These are phyloP conservation scores for Scaptomyza caliginosa DNA, from an alignment of 2,888 invertebrate genomes.

Conservation along the genomic window DNA sequence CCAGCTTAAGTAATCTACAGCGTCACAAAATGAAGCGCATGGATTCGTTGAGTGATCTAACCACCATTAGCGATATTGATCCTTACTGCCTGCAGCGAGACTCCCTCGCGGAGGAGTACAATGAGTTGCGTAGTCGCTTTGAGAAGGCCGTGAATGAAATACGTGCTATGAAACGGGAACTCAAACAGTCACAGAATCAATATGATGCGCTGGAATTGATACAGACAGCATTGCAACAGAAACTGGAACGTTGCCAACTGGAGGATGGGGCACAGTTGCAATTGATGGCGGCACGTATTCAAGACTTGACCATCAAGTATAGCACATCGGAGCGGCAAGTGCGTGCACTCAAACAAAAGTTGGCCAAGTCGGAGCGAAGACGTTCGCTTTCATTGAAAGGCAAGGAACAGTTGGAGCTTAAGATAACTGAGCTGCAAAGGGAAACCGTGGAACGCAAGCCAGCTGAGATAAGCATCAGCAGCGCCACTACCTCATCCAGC, in stretches of 20 bases:
- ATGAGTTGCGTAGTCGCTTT: slow-evolving; percentile 90
- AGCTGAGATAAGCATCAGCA: slow-evolving; percentile 86
- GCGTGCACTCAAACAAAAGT: slow-evolving; percentile 90
- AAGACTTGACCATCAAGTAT: slow-evolving; percentile 92
- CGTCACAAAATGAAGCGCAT: slow-evolving; percentile 86
- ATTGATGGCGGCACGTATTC: slow-evolving; percentile 92
- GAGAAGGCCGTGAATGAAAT: slow-evolving; percentile 93
- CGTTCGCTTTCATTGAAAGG: slow-evolving; percentile 93
- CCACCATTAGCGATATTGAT: slow-evolving; percentile 91
- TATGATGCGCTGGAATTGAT: slow-evolving; percentile 92
- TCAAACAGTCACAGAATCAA: slow-evolving; percentile 91
- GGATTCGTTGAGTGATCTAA: slow-evolving; percentile 92
- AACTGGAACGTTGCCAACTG: slow-evolving; percentile 88
- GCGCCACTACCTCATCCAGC: slow-evolving; percentile 81
- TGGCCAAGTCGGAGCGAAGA: slow-evolving; percentile 91
- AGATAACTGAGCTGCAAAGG: slow-evolving; percentile 86
- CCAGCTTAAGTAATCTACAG: slow-evolving; percentile 82
- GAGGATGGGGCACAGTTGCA: slow-evolving; percentile 89
- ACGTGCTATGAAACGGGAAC: slow-evolving; percentile 91
- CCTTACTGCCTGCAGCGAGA: slow-evolving; percentile 90
- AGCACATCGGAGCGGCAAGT: slow-evolving; percentile 92
- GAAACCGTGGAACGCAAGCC: slow-evolving; percentile 87
- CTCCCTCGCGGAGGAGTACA: slow-evolving; percentile 91
- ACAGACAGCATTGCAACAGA: slow-evolving; percentile 90
- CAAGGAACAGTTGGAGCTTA: slow-evolving; percentile 92